A percentile compares a stretch with the other conserved stretches of the same genome.
These are phyloP conservation scores for Ovis aries DNA, from an alignment of 2,113 vertebrate genomes.

Conservation along the genomic window ARS-UI_Ramb_v3.0 NC_056057.1:3745501-3746000, in stretches of 20 bases:
- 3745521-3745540: background rate
- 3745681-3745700: background rate
- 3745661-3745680: background rate
- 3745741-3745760: background rate
- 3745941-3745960: background rate
- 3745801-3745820: background rate
- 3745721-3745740: background rate
- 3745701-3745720: fast-evolving
- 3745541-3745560: no score
- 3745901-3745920: background rate
- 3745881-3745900: background rate
- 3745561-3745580: background rate
- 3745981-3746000: background rate
- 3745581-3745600: fast-evolving
- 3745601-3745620: fast-evolving
- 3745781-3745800: background rate
- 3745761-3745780: background rate
- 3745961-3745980: background rate
- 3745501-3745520: background rate
- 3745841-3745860: background rate
- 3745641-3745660: background rate
- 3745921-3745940: no score
- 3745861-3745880: background rate
- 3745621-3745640: fast-evolving
- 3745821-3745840: background rate